Conservation (phyloP, 2,113 vertebrate genomes). For the Xiphophorus maculatus region DNA sequence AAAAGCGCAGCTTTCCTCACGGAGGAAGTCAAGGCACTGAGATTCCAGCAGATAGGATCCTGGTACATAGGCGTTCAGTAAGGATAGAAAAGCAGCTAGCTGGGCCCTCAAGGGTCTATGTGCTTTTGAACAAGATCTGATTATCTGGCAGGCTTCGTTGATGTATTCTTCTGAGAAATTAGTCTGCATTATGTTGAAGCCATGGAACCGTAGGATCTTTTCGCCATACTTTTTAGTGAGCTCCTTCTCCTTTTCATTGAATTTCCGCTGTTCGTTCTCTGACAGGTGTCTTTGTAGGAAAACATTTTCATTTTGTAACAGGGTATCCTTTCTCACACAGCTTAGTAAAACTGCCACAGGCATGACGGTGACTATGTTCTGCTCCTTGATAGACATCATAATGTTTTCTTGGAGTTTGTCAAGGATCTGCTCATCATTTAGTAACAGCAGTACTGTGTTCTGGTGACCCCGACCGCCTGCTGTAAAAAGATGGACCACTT, state of each 20-base stretch:
- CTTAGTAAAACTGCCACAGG: slow-evolving; percentile 53
- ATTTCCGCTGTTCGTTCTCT: slow-evolving; percentile 6
- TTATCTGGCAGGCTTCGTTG: not conserved
- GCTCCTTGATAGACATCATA: slow-evolving; percentile 3
- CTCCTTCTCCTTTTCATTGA: slow-evolving; percentile 14
- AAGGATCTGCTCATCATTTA: slow-evolving; percentile 27
- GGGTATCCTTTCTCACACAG: not conserved
- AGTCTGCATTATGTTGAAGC: slow-evolving; percentile 54
- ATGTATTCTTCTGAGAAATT: slow-evolving; percentile 23
- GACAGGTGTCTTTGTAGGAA: slow-evolving; percentile 10
- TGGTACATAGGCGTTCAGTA: slow-evolving; percentile 58
- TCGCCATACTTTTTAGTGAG: not conserved
- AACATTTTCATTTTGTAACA: not conserved
- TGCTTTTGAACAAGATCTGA: not conserved
- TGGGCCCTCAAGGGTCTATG: not conserved
- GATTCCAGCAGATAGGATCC: slow-evolving; percentile 46
- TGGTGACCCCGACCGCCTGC: not conserved
- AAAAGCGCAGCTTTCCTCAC: not conserved
- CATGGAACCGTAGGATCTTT: slow-evolving; percentile 28
- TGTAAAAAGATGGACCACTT: slow-evolving; percentile 51
- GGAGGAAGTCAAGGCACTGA: slow-evolving; percentile 46
- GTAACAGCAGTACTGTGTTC: slow-evolving; percentile 64
- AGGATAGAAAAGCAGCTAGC: slow-evolving; percentile 44
- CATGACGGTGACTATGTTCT: not conserved
- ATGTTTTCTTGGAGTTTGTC: slow-evolving; percentile 28